Evolutionary conservation across 1,140 invertebrate genomes (phyloP).

Genomic region (Eubasilissa regina): DNA sequence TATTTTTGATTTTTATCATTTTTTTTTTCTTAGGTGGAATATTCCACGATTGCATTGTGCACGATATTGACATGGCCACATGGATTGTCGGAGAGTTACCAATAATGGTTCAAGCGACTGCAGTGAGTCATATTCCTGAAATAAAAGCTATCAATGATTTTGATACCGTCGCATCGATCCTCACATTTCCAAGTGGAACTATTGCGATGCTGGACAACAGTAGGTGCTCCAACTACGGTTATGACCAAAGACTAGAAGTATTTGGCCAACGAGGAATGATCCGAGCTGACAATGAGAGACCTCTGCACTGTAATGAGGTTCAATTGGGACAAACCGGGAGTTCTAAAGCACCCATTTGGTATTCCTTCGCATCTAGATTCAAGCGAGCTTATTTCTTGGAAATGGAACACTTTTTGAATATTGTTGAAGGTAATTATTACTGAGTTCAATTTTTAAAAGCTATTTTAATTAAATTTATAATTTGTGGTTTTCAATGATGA

Average conservation of each 20-base stretch:
- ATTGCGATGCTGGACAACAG: constrained; percentile 79
- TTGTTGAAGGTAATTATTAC: constrained; percentile 70
- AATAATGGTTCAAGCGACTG: constrained; percentile 72
- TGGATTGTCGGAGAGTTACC: constrained; percentile 79
- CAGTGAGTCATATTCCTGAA: constrained; percentile 74
- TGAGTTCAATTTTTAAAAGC: too few species aligned
- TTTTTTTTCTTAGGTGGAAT: constrained; percentile 75
- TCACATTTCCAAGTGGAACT: constrained; percentile 78
- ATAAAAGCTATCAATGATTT: constrained; percentile 76
- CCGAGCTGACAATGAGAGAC: constrained; percentile 73
- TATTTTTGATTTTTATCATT: too few species aligned
- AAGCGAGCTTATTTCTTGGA: constrained; percentile 74
- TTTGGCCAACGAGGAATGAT: constrained; percentile 77
- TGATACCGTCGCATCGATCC: constrained; percentile 77
- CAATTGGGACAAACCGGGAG: constrained; percentile 67
- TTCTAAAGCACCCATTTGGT: constrained; percentile 74
- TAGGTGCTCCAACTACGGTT: constrained; percentile 77
- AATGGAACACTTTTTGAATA: constrained; percentile 79
- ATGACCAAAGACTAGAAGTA: constrained; percentile 81
- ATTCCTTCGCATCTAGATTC: constrained; percentile 78
- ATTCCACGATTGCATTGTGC: constrained; percentile 82
- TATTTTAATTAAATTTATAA: too few species aligned
- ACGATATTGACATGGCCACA: constrained; percentile 79
- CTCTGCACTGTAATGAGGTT: constrained; percentile 68
- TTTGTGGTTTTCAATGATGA: too few species aligned